phyloP scores from a whole-genome alignment of 2,113 vertebrate species.

The Gymnorhina tibicen region DNA sequence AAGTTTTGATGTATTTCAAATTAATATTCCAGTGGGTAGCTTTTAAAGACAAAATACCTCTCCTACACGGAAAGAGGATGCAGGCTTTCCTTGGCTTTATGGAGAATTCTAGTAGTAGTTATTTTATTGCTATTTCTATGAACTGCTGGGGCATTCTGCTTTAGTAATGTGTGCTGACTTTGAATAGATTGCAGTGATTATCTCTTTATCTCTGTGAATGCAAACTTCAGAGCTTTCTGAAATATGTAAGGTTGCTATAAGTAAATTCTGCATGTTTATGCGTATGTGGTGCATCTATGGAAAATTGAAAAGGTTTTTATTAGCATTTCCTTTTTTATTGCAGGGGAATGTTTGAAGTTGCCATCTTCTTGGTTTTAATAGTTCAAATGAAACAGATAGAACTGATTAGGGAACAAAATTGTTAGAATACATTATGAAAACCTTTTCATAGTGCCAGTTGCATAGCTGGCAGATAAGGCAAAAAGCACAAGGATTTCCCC shows the following conservation, averaged over 20 bases:
- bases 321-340: background rate
- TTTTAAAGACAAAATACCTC: background rate
- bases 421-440: background rate
- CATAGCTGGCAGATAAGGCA: background rate
- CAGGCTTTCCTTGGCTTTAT: background rate
- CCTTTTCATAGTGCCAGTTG: background rate
- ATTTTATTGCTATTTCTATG: background rate
- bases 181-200: background rate
- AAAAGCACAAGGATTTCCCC: background rate
- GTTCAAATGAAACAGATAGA: background rate
- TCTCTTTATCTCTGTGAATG: background rate
- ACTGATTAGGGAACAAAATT: background rate
- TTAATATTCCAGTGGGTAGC: background rate
- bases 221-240: background rate
- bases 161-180: background rate
- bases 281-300: fast-evolving
- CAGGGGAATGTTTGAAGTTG: background rate
- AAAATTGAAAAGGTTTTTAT: background rate
- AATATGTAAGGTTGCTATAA: background rate
- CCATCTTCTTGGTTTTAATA: background rate
- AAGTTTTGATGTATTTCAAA: background rate
- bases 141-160: background rate
- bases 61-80: background rate
- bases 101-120: background rate
- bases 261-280: background rate